Conservation (phyloP, 1,140 invertebrate genomes). For the Akabosia matsudoensis region DNA sequence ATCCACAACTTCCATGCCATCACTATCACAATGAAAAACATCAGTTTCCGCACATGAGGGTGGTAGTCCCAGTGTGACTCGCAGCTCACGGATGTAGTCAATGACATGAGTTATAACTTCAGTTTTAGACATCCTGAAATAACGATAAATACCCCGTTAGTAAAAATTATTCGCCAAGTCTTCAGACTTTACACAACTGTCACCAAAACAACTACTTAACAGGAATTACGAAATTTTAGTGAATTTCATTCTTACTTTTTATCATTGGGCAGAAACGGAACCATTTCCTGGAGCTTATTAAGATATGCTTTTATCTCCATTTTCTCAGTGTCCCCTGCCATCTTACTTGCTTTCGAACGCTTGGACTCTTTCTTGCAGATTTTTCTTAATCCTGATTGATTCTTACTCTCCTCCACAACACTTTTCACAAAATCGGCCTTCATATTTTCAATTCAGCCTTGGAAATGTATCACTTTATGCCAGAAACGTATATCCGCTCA, state of each 20-base stretch:
- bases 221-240: not conserved
- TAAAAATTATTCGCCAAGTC: not conserved
- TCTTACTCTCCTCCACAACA: not conserved
- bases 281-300: constrained; percentile 79
- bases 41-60: not conserved
- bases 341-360: not conserved
- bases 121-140: not conserved
- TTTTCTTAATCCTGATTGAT: too few relatives aligned
- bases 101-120: not conserved
- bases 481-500: not conserved
- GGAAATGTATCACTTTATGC: too few relatives aligned
- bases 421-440: not conserved
- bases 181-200: not conserved
- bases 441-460: too few relatives aligned
- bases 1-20: not conserved
- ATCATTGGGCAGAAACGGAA: constrained; percentile 56
- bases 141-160: not conserved
- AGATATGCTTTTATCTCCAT: constrained; percentile 91
- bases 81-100: not conserved
- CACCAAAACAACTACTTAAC: not conserved
- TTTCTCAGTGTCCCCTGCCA: constrained; percentile 65
- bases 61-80: not conserved
- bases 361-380: too few relatives aligned
- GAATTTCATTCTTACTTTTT: constrained; percentile 48
- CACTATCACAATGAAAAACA: not conserved